Base-by-base conservation (phyloP, 2,113 vertebrate species). In the Gasterosteus nipponicus region DNA sequence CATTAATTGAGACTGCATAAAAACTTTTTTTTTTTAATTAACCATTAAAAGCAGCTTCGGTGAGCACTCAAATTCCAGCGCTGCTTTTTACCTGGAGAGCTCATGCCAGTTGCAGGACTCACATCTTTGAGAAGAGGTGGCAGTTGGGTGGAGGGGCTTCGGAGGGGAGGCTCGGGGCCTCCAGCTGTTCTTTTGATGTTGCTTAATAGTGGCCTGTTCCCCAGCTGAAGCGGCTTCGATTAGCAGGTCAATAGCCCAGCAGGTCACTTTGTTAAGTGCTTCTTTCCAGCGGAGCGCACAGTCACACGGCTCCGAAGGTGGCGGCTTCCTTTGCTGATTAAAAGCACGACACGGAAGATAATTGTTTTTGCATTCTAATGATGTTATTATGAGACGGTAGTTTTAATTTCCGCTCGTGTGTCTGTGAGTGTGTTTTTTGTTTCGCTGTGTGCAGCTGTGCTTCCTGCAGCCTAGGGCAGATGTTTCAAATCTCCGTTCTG, bases 171-270 rank as follows among this genome's bases (percentile, higher is more conserved):
- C 73, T 78, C 64, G 57, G 65, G 19, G 64, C 74, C 78, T 74
- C 89, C 80, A 84, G 83, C 87, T 88, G 81, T 85, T 82, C 86
- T 88, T 86, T 91, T 86, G 81, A 92, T 81, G 72, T 72, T n/a
- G 65, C 77, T 78, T 66, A 66, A 66, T 49, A 51, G 46, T 51
- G 3, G 44, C 31, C 46, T 84, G 77, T 87, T 89, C 19, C 63
- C 76, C 63, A 26, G 72, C 73, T 85, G 78, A 87, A 89, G 56
- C 77, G 51, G 53, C 62, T 41, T 39, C 80, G 88, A 90, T 91
- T 91, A 91, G 87, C 91, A 90, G 87, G 80, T 89, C 89, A 90
- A 88, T 90, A 67, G 72, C 86, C 67, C 88, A 87, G 89, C 87
- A 78, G 80, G 91, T 82, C 84, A 81, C 86, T 87, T 77, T 80